Base-by-base conservation (phyloP, 2,888 invertebrate species). In the Clistopyga incitator region DNA sequence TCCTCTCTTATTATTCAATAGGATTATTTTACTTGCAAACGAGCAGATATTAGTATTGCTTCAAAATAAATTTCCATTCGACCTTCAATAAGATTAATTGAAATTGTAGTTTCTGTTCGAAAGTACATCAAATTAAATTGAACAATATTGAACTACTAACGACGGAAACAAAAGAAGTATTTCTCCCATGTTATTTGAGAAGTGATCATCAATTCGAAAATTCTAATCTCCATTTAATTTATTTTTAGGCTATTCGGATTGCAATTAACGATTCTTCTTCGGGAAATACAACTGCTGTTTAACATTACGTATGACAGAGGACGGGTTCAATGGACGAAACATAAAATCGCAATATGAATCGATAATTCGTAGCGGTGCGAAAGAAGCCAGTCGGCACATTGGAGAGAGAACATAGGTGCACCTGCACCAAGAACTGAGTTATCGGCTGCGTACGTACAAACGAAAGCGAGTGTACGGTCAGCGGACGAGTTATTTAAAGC, bases 401-500 rank as follows among this genome's bases (percentile, higher is more conserved):
- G 6, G 67, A 56, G 38, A 29, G 23, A 45, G 15, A 38, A 18
- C 42, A 13, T 25, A 6, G 45, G 59, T 75, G 79, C 79, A 80
- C 74, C 74, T 80, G 79, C 38, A 72, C 20, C 50, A 18, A 61
- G 47, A 20, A 29, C 18, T 56, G 25, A 13, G 54, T 29, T 38
- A 52, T 67, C 68, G 54, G 45, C 45, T 59, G 56, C 59, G 34
- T 42, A 20, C 13, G 38, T 38, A 56, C 38, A 38, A 54, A 42
- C 45, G 45, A 18, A 45, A 47, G n/a, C 47, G n/a, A 18, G 50
- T 70, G 38, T 34, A 61, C 50, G 68, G 18, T 65, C 50, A 56
- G 25, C 64, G 81, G 67, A 52, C 72, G 54, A 52, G 72, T 74
- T 82, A 82, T 82, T 82, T 82, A 82, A 82, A 82, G 78, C 82